phyloP scores from a whole-genome alignment of 1,140 invertebrate species.

The Papilio xuthus region DNA sequence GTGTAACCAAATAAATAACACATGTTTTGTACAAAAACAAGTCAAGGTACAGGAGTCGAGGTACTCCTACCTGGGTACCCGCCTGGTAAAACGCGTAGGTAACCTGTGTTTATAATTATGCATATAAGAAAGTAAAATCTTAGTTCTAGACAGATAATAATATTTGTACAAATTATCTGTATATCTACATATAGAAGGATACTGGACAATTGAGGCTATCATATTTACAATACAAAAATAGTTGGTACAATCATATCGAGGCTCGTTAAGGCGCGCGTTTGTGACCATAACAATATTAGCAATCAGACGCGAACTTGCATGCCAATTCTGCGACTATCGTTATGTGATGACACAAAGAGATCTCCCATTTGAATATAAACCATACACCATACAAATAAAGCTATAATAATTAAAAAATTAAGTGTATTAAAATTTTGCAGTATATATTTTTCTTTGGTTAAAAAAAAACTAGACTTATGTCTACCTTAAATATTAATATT shows the following conservation, averaged over 20 bases:
- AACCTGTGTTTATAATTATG: too few relatives aligned
- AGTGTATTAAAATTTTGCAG: background rate
- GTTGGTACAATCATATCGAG: background rate
- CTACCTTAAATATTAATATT: too few relatives aligned
- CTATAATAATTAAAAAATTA: background rate
- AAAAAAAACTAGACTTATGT: too few relatives aligned
- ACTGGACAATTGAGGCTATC: background rate
- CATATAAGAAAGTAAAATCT: too few relatives aligned
- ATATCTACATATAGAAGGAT: background rate
- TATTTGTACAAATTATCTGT: background rate
- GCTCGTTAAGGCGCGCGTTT: conserved; percentile 7
- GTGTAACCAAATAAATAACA: too few relatives aligned
- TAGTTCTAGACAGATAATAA: too few relatives aligned
- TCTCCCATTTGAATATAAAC: background rate
- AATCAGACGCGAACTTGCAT: background rate
- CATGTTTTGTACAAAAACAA: too few relatives aligned
- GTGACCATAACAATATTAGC: conserved; percentile 19
- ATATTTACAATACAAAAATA: background rate
- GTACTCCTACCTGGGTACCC: too few relatives aligned
- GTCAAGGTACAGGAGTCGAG: too few relatives aligned
- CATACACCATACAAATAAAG: background rate
- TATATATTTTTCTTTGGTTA: background rate
- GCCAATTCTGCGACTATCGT: background rate
- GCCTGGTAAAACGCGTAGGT: too few relatives aligned
- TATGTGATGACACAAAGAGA: background rate